Base-by-base conservation (phyloP, 2,888 invertebrate genomes). In the Poecilus cupreus region DNA sequence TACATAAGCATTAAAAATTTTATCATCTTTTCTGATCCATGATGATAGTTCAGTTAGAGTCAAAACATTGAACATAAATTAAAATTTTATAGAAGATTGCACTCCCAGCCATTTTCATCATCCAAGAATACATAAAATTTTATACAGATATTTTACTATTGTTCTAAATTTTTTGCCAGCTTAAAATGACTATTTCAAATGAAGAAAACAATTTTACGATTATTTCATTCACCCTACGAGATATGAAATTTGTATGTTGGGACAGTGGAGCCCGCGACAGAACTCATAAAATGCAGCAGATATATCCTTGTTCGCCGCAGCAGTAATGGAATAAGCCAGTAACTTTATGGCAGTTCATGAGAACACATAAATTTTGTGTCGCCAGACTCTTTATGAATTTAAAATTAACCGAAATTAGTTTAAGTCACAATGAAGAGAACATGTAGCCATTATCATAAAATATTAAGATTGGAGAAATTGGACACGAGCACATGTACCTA, bases 381-480 rank as follows among this genome's bases (percentile, higher is more conserved):
- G 51, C 51, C 75, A 26, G 32, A 24, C 49, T 49, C 75, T 75
- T 75, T 26, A 75, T 75, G 75, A 75, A 75, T 75, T 75, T 75
- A 75, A 75, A 75, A 75, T 75, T 75, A 75, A 75, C 75, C 75
- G 51, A 49, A 75, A 75, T 75, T 75, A 75, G 13, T 49, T 75
- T 43, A 75, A 26, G 75, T 49, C 32, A 26, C 60, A 70, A 39
- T 60, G 60, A 60, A 26, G 26, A 60, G 60, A 60, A 24, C 24
- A 26, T 26, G 60, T 60, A 11, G 60, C n/a, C 20, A n/a, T 26
- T 60, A 0, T 60, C 13, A 60, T 60, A 60, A 60, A 60, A 60
- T 60, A 60, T 60, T 10, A 60, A 57, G 26, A 32, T 8, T 32
- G 32, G 32, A 32, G 0, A 32, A 6, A 32, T 32, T 32, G 1